phyloP scores from a whole-genome alignment of 2,113 vertebrate species.

The Nansenia antarctica region DNA sequence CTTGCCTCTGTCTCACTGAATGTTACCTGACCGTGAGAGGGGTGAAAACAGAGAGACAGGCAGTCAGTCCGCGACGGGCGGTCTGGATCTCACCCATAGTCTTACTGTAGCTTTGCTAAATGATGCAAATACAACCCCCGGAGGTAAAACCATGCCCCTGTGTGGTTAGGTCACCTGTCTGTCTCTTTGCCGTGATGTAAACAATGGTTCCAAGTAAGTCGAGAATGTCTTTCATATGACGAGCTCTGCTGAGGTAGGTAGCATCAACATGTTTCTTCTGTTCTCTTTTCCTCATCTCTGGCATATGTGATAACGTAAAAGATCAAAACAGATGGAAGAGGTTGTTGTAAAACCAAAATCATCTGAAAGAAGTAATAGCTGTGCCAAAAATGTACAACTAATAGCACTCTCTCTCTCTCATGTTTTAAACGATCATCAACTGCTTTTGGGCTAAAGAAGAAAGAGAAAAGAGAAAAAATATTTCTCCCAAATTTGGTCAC shows the following conservation, averaged over 20 bases:
- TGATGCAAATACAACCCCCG: constrained; percentile 52
- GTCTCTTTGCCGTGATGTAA: not conserved
- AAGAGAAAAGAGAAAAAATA: too few species aligned
- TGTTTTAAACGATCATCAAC: constrained; percentile 40
- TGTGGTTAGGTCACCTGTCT: not conserved
- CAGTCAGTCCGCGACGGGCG: constrained; percentile 11
- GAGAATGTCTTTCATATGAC: not conserved
- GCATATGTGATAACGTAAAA: constrained; percentile 9
- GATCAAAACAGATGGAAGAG: constrained; percentile 12
- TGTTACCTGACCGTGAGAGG: constrained; percentile 67
- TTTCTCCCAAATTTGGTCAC: not conserved
- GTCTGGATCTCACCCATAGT: constrained; percentile 67
- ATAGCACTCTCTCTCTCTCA: constrained; percentile 15
- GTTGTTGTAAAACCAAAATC: constrained; percentile 52
- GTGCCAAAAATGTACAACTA: constrained; percentile 45
- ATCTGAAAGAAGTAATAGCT: constrained; percentile 18
- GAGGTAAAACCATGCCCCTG: not conserved
- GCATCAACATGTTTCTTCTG: constrained; percentile 14
- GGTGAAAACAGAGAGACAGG: constrained; percentile 34
- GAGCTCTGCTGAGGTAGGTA: not conserved
- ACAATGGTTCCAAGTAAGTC: not conserved
- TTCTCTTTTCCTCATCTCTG: constrained; percentile 22
- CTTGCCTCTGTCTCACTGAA: constrained; percentile 68
- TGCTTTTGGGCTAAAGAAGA: not conserved
- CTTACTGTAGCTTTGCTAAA: constrained; percentile 72